Evolutionary conservation across 2,797 vertebrate species (phyloP).

Genomic region (Notolepis coatsorum): DNA sequence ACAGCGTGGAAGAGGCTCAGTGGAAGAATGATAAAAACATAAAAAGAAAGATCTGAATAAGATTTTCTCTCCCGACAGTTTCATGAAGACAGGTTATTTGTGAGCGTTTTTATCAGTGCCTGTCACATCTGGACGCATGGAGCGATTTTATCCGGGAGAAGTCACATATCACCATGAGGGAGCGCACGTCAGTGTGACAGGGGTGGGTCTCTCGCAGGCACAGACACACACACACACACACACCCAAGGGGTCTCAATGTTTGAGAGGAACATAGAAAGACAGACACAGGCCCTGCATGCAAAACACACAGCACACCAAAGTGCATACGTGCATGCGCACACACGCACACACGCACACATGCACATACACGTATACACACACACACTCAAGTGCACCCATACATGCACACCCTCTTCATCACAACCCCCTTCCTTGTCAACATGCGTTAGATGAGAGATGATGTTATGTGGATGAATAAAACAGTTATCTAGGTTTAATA

Average conservation of each 20-base stretch:
- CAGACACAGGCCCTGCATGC: too few species aligned
- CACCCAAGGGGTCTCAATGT: too few species aligned
- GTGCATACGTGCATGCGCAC: background rate
- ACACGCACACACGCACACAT: background rate
- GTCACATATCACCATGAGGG: constrained; percentile 50
- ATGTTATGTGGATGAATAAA: constrained; percentile 11
- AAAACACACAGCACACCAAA: constrained; percentile 14
- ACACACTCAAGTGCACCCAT: too few species aligned
- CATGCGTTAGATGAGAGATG: constrained; percentile 3
- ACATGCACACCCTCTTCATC: background rate
- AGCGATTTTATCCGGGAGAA: constrained; percentile 69
- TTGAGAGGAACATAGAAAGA: too few species aligned
- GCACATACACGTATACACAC: constrained; percentile 13
- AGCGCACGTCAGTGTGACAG: constrained; percentile 35
- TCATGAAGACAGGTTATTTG: constrained; percentile 65
- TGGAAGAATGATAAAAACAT: background rate
- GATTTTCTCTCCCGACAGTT: constrained; percentile 48
- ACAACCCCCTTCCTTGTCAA: background rate
- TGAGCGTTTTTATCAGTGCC: constrained; percentile 73
- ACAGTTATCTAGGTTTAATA: background rate
- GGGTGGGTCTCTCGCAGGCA: constrained; percentile 37
- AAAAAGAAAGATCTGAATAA: background rate
- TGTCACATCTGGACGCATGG: constrained; percentile 68
- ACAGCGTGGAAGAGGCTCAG: background rate
- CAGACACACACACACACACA: constrained; percentile 3